phyloP scores from a whole-genome alignment of 2,113 vertebrate genomes.

The Bolborhynchus lineola region DNA sequence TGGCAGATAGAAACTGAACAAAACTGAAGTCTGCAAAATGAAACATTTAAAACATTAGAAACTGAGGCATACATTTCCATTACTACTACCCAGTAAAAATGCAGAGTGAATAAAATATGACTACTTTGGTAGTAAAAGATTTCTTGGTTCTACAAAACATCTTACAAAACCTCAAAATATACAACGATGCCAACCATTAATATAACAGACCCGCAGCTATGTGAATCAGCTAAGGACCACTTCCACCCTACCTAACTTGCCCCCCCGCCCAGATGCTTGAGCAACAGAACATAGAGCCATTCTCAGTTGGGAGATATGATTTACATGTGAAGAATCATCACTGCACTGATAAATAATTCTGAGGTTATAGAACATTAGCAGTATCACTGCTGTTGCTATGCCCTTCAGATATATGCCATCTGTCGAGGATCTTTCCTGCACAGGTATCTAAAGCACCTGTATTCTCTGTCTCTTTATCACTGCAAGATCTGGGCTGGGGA shows the following conservation, averaged over 20 bases:
- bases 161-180: not conserved
- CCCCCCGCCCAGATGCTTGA: not conserved
- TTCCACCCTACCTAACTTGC: not conserved
- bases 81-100: not conserved
- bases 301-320: not conserved
- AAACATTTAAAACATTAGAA: not conserved
- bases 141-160: not conserved
- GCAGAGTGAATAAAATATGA: not conserved
- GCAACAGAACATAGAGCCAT: not conserved
- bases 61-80: not conserved
- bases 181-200: not conserved
- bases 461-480: not conserved
- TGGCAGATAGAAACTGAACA: not conserved
- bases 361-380: not conserved
- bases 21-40: not conserved
- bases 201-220: not conserved
- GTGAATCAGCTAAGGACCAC: not conserved
- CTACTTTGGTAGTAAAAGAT: not conserved
- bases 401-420: not conserved
- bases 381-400: not conserved
- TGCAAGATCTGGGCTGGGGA: not conserved
- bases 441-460: not conserved
- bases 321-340: not conserved
- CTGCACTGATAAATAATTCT: not conserved
- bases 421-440: accelerated